phyloP scores from a whole-genome alignment of 2,888 invertebrate species.

The Aphidoletes aphidimyza region DNA sequence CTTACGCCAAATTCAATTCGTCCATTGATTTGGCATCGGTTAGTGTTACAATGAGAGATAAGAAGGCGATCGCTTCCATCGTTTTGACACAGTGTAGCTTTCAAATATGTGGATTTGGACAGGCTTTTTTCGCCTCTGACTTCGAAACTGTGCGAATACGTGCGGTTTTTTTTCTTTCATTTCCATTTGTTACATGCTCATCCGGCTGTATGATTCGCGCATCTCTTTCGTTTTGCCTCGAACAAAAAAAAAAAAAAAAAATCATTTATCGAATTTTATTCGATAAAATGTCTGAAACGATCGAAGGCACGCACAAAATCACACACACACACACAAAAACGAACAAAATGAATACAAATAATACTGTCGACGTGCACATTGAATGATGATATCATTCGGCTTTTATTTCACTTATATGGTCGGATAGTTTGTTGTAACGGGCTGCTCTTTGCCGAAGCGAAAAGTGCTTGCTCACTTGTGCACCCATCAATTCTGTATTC shows the following conservation, averaged over 20 bases:
- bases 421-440: conserved; percentile 31
- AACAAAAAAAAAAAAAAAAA: too few relatives aligned
- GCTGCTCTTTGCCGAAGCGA: not conserved
- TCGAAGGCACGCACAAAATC: conserved; percentile 34
- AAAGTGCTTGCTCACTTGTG: too few relatives aligned
- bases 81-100: conserved; percentile 11
- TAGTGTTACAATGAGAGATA: not conserved
- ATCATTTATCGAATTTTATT: conserved; percentile 30
- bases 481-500: not conserved
- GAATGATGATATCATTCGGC: conserved; percentile 50
- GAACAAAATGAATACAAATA: conserved; percentile 49
- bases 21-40: not conserved
- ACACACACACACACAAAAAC: conserved; percentile 9
- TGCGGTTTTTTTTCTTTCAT: not conserved
- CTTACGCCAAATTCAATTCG: conserved; percentile 5
- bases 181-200: not conserved
- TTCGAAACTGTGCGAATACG: too few relatives aligned
- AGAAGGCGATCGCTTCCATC: conserved; percentile 27
- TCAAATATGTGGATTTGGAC: conserved; percentile 3
- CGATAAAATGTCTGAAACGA: not conserved
- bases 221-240: too few relatives aligned
- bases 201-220: too few relatives aligned
- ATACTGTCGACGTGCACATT: conserved; percentile 46
- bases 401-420: conserved; percentile 47
- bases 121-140: not conserved